phyloP scores from a whole-genome alignment of 2,797 vertebrate species.

The Crax fasciolata region DNA sequence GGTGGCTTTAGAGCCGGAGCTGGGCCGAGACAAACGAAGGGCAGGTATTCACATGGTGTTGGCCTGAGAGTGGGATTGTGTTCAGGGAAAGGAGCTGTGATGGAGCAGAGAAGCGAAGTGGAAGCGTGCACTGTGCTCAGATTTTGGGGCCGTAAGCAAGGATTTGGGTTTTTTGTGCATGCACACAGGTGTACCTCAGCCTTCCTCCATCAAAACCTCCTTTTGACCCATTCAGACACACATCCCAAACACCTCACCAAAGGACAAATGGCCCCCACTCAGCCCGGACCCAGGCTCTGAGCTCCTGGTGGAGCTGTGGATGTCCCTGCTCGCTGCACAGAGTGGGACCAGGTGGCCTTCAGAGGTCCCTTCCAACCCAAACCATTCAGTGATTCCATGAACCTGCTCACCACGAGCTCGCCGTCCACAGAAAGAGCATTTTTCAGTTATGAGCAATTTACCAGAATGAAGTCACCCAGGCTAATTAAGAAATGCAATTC shows the following conservation, averaged over 20 bases:
- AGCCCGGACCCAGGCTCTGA: too few species aligned
- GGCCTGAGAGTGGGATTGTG: rapidly evolving
- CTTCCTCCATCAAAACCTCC: background rate
- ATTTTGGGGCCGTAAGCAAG: rapidly evolving
- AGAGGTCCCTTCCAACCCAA: too few species aligned
- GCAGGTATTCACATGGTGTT: rapidly evolving
- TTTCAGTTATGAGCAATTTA: background rate
- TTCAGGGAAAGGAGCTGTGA: rapidly evolving
- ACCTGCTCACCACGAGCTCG: background rate
- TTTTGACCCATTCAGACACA: rapidly evolving
- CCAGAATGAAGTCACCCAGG: background rate
- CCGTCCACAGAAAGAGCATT: background rate
- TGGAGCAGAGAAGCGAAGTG: background rate
- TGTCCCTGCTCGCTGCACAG: too few species aligned
- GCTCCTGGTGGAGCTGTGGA: too few species aligned
- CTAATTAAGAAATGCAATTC: background rate
- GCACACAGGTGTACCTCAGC: background rate
- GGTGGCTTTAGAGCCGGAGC: background rate
- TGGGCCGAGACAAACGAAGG: background rate
- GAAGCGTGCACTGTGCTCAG: background rate
- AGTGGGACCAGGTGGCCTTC: too few species aligned
- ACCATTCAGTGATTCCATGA: too few species aligned
- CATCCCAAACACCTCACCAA: background rate
- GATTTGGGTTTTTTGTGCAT: background rate
- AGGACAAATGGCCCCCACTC: background rate